Percentiles rank a stretch among this genome's conserved stretches.
These are phyloP conservation scores for Sericinus montela DNA, from an alignment of 2,888 invertebrate genomes.

Conservation along the genomic window DNA sequence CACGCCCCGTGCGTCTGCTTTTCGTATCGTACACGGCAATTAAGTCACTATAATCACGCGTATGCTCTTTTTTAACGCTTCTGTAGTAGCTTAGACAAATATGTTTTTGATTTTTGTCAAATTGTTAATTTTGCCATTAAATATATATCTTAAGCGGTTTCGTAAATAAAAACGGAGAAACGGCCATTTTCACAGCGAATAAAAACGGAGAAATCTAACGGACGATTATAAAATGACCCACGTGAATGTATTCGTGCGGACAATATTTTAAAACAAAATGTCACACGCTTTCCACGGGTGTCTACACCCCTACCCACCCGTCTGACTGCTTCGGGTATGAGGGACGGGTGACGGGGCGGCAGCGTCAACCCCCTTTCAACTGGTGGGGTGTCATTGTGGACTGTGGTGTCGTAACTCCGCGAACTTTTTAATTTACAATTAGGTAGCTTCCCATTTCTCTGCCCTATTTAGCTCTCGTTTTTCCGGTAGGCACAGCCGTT, in stretches of 20 bases:
- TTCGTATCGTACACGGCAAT: constrained; percentile 55
- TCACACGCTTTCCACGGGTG: constrained; percentile 77
- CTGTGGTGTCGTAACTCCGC: constrained; percentile 79
- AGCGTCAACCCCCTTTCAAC: constrained; percentile 40
- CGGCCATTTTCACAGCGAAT: constrained; percentile 27
- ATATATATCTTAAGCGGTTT: constrained; percentile 2
- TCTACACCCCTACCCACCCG: constrained; percentile 50
- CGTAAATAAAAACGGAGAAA: constrained; percentile 24
- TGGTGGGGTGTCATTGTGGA: constrained; percentile 74
- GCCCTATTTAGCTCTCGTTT: constrained; percentile 78
- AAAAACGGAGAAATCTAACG: constrained; percentile 55
- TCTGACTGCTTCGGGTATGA: constrained; percentile 25
- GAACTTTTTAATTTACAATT: constrained; percentile 80
- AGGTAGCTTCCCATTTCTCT: constrained; percentile 79
- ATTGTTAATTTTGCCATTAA: too few relatives aligned
- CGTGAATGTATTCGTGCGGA: constrained; percentile 75
- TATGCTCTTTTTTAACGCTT: constrained; percentile 26
- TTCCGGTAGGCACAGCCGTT: constrained; percentile 62
- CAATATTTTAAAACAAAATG: constrained; percentile 80
- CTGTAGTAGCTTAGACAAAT: constrained; percentile 7
- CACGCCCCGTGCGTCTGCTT: constrained; percentile 61
- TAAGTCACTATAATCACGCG: constrained; percentile 45
- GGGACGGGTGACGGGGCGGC: constrained; percentile 29
- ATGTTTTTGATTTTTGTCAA: constrained; percentile 1
- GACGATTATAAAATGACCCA: constrained; percentile 72